These are phyloP conservation scores for Eugnorisma glareosa DNA, from an alignment of 2,888 invertebrate genomes.

Conservation along the genomic window DNA sequence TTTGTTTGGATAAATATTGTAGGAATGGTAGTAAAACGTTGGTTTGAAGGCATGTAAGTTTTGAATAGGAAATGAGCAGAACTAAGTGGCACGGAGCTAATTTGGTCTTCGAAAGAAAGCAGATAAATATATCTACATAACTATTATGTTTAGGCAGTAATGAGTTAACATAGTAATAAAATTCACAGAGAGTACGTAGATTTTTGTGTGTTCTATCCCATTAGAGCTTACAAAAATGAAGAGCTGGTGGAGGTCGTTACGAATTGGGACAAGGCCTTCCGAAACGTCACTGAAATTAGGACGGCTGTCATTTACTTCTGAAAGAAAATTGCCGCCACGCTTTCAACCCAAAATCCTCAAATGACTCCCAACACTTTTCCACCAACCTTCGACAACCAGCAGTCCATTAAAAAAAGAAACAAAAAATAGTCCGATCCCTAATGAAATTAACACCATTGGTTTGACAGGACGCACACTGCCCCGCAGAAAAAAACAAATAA, in stretches of 20 bases:
- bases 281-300: background rate
- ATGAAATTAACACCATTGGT: slow-evolving; percentile 66
- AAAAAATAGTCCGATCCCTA: slow-evolving; percentile 51
- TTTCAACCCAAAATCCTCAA: slow-evolving; percentile 5
- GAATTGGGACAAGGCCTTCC: background rate
- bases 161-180: background rate
- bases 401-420: slow-evolving; percentile 16
- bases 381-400: slow-evolving; percentile 10
- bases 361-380: slow-evolving; percentile 21
- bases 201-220: background rate
- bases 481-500: slow-evolving; percentile 68
- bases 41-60: slow-evolving; percentile 2
- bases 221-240: background rate
- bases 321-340: background rate
- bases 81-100: background rate
- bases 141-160: background rate
- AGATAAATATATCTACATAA: background rate
- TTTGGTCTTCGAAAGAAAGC: background rate
- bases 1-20: slow-evolving; percentile 54
- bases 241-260: background rate
- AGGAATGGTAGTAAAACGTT: slow-evolving; percentile 27
- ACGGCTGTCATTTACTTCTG: background rate
- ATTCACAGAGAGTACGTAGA: background rate
- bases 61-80: slow-evolving; percentile 6
- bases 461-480: slow-evolving; percentile 66